Evolutionary conservation across 2,113 vertebrate genomes (phyloP).

Genomic region (Oreocharis arfaki): DNA sequence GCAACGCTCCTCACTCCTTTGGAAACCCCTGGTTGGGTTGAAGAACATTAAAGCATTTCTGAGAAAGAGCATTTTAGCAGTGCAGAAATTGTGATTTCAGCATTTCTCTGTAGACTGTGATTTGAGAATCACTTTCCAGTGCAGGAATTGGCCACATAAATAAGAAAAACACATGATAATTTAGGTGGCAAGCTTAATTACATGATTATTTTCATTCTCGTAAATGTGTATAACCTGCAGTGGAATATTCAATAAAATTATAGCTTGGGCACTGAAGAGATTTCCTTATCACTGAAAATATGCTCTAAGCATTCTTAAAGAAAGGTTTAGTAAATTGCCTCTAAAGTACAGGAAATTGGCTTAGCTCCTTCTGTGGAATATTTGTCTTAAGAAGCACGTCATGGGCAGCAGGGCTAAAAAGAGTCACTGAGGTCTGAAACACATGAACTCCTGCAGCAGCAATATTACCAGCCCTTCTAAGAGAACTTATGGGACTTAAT

Average conservation of each 20-base stretch:
- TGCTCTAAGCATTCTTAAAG: background rate
- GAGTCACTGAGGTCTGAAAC: background rate
- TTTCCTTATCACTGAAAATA: constrained; percentile 24
- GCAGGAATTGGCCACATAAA: background rate
- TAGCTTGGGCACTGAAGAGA: background rate
- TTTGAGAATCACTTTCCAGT: background rate
- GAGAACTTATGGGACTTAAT: background rate
- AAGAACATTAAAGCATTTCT: background rate
- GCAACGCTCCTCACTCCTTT: background rate
- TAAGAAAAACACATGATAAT: constrained; percentile 9
- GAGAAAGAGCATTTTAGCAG: background rate
- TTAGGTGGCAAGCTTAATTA: constrained; percentile 24
- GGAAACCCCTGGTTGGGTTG: background rate
- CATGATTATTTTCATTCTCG: background rate
- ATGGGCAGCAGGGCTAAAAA: background rate
- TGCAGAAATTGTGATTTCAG: background rate
- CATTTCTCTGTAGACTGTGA: background rate
- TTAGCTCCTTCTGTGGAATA: background rate
- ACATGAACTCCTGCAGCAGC: background rate
- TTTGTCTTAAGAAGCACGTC: background rate
- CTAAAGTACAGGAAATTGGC: constrained; percentile 28
- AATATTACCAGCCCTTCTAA: background rate
- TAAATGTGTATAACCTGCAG: background rate
- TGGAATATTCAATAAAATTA: constrained; percentile 16
- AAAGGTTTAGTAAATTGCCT: constrained; percentile 26